These are phyloP conservation scores for Gandaritis pyraliata DNA, from an alignment of 2,888 invertebrate genomes.

Conservation along the genomic window DNA sequence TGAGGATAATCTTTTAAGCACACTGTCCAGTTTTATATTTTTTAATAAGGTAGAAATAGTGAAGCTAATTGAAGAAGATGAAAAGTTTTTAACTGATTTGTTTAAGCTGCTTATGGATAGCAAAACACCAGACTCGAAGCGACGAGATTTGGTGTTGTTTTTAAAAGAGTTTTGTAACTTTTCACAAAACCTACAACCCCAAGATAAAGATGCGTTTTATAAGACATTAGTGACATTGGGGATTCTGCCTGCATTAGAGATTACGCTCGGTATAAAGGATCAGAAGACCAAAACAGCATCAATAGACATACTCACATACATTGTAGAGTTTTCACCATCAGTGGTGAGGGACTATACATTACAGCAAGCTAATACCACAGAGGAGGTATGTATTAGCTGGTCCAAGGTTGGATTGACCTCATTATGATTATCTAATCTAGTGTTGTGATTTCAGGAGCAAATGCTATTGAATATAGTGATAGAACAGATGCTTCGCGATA, in stretches of 20 bases:
- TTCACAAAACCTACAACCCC: conserved; percentile 98
- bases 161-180: conserved; percentile 99
- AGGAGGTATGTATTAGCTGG: conserved; percentile 86
- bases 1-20: conserved; percentile 99
- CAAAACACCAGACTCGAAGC: conserved; percentile 91
- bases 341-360: conserved; percentile 98
- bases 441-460: conserved; percentile 89
- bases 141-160: conserved; percentile 97
- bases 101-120: conserved; percentile 97
- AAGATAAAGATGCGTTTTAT: conserved; percentile 98
- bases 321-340: conserved; percentile 99
- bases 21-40: conserved; percentile 99
- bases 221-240: conserved; percentile 96
- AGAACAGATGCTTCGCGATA: conserved; percentile 98
- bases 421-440: conserved; percentile 27
- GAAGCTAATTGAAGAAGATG: conserved; percentile 98
- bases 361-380: conserved; percentile 94
- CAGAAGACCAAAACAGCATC: conserved; percentile 97
- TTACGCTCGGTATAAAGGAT: conserved; percentile 96
- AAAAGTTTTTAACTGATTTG: conserved; percentile 96
- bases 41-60: conserved; percentile 99
- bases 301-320: conserved; percentile 98
- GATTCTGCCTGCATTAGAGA: conserved; percentile 94
- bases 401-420: conserved; percentile 28
- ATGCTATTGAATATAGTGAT: conserved; percentile 98